Conservation (phyloP, 2,797 vertebrate genomes). For the Ibycter americanus region DNA sequence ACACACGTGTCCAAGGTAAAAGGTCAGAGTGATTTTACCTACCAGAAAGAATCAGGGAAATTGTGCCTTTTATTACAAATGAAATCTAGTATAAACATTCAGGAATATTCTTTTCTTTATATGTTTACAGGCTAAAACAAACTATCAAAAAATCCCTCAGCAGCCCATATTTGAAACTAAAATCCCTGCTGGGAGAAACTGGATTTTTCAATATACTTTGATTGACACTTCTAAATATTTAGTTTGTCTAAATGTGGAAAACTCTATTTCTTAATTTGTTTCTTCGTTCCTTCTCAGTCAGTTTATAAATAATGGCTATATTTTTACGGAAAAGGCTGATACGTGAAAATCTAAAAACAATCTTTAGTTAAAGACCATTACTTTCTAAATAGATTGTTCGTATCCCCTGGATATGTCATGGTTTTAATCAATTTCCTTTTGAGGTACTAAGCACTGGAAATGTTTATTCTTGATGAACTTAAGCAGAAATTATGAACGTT, state of each 20-base stretch:
- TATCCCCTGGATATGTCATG: neutral
- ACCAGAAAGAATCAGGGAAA: neutral
- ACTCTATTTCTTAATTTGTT: neutral
- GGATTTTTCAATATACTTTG: neutral
- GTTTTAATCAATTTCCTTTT: neutral
- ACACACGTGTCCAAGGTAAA: neutral
- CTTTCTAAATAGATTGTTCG: neutral
- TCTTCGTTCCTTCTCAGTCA: neutral
- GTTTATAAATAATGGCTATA: neutral
- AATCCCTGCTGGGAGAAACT: neutral
- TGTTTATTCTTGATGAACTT: neutral
- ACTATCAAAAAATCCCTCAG: accelerated
- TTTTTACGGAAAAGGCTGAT: neutral
- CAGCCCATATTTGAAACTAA: neutral
- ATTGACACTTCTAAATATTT: neutral
- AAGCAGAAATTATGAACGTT: neutral
- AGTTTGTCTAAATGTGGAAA: neutral
- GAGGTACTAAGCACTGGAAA: neutral
- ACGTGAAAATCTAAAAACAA: neutral
- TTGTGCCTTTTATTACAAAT: neutral
- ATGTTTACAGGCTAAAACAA: neutral
- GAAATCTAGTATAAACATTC: neutral
- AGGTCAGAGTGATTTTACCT: neutral
- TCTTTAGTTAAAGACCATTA: neutral
- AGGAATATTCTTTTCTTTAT: neutral